Evolutionary conservation across 1,140 invertebrate species (phyloP), one percentile per base, ranked within the genome.

Genomic region (Drosophila hydei): DNA sequence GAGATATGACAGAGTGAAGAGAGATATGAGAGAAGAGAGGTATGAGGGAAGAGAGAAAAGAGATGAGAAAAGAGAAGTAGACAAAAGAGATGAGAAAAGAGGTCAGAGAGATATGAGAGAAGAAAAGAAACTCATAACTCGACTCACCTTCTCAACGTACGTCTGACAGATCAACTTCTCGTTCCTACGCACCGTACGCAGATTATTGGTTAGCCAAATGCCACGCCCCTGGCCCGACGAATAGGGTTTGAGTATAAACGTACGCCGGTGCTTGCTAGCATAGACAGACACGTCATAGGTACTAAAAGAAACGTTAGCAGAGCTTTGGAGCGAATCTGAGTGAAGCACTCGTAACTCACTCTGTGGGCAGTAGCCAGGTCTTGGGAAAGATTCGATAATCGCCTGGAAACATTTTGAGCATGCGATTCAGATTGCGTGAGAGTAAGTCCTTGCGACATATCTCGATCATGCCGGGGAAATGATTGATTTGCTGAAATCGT

Each of bases 361-460:
- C 97, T 8, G 96, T 95, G 43, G 97, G 97, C 71, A 98, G 94
- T 81, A 96, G 96, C 97, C 97, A 98, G 23, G 97, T 97, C 92
- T 96, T 97, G 4, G 97, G 97, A 90, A 97, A 98, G 89, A 98
- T 96, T 77, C 96, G 96, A 91, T 98, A 98, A 58, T 97, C 96
- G 77, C 96, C 95, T 0, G 97, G 96, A 92, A 96, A 98, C 36
- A 96, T 90, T 92, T 96, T 96, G 36, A 94, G 92, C 97, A 98
- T 97, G 56, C 96, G 93, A 91, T 96, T 97, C 48, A 98, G 92
- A 91, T 97, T 97, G 58, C 96, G 92, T 1, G 96, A 96, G 7
- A 98, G 90, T 40, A 97, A 92, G 93, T 97, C 96, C 92, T 97
- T 98, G 69, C 94, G 93, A 92, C 96, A 97, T 65, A 98, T 97